Evolutionary conservation across 2,888 invertebrate species (phyloP).

Genomic region (Parelbella ahira): DNA sequence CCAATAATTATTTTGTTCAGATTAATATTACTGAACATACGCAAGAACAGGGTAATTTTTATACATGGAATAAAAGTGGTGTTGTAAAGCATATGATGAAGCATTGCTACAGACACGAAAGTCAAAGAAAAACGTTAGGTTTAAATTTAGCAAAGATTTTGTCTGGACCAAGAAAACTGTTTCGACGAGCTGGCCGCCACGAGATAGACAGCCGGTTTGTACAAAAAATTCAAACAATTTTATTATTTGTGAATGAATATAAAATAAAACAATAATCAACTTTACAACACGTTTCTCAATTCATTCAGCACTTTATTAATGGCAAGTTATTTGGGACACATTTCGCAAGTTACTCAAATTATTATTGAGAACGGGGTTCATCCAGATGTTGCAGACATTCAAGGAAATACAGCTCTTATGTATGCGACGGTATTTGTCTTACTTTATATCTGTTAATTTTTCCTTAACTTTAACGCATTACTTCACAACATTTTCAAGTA

Average conservation of each 20-base stretch:
- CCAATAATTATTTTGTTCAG: no score
- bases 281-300: no score
- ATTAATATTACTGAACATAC: neutral
- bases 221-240: no score
- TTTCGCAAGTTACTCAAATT: constrained; percentile 48
- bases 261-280: no score
- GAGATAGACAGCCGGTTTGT: constrained; percentile 57
- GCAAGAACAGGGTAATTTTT: constrained; percentile 30
- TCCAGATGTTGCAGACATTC: constrained; percentile 71
- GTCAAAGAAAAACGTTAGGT: constrained; percentile 37
- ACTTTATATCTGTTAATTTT: no score
- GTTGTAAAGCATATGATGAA: constrained; percentile 66
- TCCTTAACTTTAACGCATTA: no score
- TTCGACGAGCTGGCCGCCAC: constrained; percentile 49
- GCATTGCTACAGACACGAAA: constrained; percentile 69
- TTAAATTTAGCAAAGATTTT: constrained; percentile 44
- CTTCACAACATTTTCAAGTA: no score
- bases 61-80: constrained; percentile 77
- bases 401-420: constrained; percentile 78
- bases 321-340: constrained; percentile 57
- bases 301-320: constrained; percentile 55
- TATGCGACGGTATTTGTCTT: constrained; percentile 69
- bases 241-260: no score
- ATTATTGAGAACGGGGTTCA: constrained; percentile 58
- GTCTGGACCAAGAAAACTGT: constrained; percentile 47